These are phyloP conservation scores for Sinelater perroti DNA, from an alignment of 2,888 invertebrate species.

Conservation along the genomic window DNA sequence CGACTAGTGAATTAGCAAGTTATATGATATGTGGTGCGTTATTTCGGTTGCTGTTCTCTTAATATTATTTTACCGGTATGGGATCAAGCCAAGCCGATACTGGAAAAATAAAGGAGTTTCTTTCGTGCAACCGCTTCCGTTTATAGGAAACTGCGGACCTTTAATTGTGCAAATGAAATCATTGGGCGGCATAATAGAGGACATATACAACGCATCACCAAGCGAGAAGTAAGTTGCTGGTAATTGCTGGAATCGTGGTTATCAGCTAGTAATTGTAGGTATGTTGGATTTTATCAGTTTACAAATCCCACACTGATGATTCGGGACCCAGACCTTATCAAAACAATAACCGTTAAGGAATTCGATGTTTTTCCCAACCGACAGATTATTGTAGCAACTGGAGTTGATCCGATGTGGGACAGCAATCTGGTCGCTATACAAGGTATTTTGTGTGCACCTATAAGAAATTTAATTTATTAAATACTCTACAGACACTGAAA, in stretches of 20 bases:
- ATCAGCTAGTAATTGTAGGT: conserved; percentile 34
- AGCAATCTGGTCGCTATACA: conserved; percentile 49
- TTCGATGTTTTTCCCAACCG: conserved; percentile 21
- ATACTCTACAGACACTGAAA: conserved; percentile 5
- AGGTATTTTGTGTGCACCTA: neutral
- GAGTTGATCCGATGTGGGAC: conserved; percentile 63
- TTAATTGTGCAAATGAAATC: neutral
- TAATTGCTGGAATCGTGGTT: no score
- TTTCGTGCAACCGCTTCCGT: neutral
- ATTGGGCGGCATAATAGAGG: neutral
- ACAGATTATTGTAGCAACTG: conserved; percentile 47
- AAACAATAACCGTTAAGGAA: conserved; percentile 66
- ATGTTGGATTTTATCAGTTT: conserved; percentile 47
- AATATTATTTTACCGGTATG: no score
- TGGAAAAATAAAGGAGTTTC: neutral
- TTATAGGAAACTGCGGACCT: neutral
- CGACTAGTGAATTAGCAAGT: no score
- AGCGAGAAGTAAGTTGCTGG: neutral
- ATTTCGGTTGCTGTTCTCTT: no score
- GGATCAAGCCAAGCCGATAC: neutral
- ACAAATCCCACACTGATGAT: conserved; percentile 61
- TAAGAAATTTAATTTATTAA: neutral
- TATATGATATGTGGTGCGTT: no score
- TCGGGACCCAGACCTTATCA: conserved; percentile 67
- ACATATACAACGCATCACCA: neutral